A percentile compares a stretch with the other conserved stretches of the same genome.
phyloP scores from a whole-genome alignment of 2,888 invertebrate species.

The Syrista parreyssii region DNA sequence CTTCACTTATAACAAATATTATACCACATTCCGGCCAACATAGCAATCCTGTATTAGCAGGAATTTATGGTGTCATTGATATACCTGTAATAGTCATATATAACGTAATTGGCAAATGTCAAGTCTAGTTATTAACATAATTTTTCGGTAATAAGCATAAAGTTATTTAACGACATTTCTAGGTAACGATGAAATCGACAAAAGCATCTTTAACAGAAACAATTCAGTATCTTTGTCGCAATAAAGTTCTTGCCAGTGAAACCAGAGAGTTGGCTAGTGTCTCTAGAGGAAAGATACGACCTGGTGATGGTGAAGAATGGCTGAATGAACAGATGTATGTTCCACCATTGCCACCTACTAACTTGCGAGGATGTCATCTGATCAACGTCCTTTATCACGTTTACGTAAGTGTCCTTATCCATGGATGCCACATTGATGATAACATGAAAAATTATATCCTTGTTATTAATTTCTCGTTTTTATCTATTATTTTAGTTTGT shows the following conservation, averaged over 20 bases:
- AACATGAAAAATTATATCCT: background rate
- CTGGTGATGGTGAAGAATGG: constrained; percentile 87
- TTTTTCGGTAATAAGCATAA: background rate
- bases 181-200: constrained; percentile 81
- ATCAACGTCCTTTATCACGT: constrained; percentile 94
- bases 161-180: background rate
- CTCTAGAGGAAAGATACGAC: constrained; percentile 82
- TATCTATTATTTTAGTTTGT: constrained; percentile 76
- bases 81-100: background rate
- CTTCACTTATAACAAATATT: background rate
- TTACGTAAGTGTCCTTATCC: constrained; percentile 75
- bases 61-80: background rate
- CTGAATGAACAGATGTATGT: constrained; percentile 89
- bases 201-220: constrained; percentile 91
- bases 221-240: constrained; percentile 88
- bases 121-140: background rate
- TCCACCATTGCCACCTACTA: constrained; percentile 94
- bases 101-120: background rate
- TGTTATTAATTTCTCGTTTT: background rate
- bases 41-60: background rate
- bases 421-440: background rate
- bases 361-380: constrained; percentile 92
- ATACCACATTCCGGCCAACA: background rate
- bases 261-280: constrained; percentile 85
- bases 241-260: constrained; percentile 88